These are phyloP conservation scores for Dicrostonyx torquatus DNA, from an alignment of 2,797 vertebrate species.

Conservation along the genomic window DNA sequence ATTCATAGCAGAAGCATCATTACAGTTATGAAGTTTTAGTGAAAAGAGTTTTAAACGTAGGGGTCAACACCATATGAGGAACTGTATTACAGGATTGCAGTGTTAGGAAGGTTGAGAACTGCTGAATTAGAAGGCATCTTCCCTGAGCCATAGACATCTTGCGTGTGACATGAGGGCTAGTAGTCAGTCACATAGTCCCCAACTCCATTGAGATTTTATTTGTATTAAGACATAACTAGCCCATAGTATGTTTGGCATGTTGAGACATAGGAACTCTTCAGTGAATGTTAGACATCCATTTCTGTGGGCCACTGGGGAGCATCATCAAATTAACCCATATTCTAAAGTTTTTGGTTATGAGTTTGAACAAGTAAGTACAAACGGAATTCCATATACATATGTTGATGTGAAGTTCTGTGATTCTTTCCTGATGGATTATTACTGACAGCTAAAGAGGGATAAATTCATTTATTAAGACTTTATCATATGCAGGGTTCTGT, in stretches of 20 bases:
- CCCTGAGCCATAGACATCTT: background rate
- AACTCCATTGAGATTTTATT: background rate
- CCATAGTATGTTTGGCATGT: no score
- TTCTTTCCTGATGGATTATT: background rate
- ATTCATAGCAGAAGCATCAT: background rate
- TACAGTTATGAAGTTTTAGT: background rate
- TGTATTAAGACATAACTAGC: background rate
- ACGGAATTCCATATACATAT: background rate
- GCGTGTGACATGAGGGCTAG: background rate
- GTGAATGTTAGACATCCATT: background rate
- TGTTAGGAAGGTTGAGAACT: background rate
- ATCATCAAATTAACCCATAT: background rate
- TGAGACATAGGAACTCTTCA: no score
- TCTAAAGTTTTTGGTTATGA: background rate
- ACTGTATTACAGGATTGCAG: background rate
- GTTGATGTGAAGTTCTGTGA: background rate
- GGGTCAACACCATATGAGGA: background rate
- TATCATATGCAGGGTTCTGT: background rate
- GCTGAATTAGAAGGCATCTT: background rate
- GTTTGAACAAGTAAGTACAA: background rate
- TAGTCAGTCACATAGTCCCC: background rate
- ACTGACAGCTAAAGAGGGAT: background rate
- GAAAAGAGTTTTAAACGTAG: background rate
- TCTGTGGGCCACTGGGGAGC: fast-evolving
- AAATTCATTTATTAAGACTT: background rate